phyloP scores from a whole-genome alignment of 2,113 vertebrate species.

The Carollia perspicillata region DNA sequence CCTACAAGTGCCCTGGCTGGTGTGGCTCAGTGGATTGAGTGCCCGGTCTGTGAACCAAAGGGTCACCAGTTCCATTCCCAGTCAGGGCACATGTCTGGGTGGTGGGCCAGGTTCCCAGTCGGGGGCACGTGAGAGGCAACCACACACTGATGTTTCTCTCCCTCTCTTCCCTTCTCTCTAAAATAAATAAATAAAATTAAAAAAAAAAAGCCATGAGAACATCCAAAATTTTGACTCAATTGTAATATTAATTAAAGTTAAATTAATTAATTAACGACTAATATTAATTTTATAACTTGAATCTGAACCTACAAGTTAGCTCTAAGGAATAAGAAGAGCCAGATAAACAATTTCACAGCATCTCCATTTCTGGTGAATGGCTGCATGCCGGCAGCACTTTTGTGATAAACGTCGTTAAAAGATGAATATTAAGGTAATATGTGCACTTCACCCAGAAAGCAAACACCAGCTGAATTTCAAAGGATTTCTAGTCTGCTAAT shows the following conservation, averaged over 20 bases:
- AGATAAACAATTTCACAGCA: neutral
- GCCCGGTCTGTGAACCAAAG: no score
- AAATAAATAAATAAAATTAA: no score
- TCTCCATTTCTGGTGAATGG: neutral
- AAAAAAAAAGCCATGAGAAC: neutral
- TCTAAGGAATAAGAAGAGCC: neutral
- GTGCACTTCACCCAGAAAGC: neutral
- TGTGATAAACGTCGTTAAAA: neutral
- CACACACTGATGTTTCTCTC: no score
- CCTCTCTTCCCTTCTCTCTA: no score
- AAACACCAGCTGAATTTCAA: neutral
- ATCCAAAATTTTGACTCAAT: neutral
- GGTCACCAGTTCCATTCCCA: no score
- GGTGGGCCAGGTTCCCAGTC: no score
- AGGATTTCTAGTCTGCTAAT: neutral
- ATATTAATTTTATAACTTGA: neutral
- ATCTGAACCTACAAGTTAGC: neutral
- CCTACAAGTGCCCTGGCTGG: no score
- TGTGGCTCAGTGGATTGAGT: no score
- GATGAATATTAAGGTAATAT: neutral
- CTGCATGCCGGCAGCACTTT: neutral
- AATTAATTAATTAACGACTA: neutral
- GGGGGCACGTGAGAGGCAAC: no score
- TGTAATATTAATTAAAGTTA: neutral
- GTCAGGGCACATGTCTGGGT: no score